A percentile compares a stretch with the other conserved stretches of the same genome.
phyloP scores from a whole-genome alignment of 2,113 vertebrate species.

The Vulpes lagopus region DNA sequence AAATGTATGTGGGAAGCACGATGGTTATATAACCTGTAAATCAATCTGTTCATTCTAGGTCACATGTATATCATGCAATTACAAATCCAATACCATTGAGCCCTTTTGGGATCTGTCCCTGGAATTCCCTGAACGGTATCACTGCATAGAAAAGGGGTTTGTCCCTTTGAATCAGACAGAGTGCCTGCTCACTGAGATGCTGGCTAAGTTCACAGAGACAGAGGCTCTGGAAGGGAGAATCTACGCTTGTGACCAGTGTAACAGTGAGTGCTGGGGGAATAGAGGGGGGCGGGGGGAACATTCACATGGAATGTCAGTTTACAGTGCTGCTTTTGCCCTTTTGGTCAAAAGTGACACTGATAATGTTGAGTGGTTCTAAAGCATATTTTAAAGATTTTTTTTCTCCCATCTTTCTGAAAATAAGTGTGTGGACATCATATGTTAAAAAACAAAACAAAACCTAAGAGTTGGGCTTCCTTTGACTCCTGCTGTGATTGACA shows the following conservation, averaged over 20 bases:
- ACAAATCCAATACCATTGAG: slow-evolving; percentile 98
- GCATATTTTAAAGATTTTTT: slow-evolving; percentile 25
- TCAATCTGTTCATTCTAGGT: slow-evolving; percentile 88
- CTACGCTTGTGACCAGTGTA: slow-evolving; percentile 99
- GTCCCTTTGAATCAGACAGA: slow-evolving; percentile 90
- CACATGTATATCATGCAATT: slow-evolving; percentile 97
- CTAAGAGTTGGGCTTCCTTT: neutral
- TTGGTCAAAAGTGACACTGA: slow-evolving; percentile 30
- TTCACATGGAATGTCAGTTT: neutral
- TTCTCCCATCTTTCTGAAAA: slow-evolving; percentile 22
- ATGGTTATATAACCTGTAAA: slow-evolving; percentile 29
- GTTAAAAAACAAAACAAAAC: neutral
- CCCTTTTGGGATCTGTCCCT: slow-evolving; percentile 99
- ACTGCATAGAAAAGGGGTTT: slow-evolving; percentile 92
- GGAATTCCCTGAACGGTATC: slow-evolving; percentile 98
- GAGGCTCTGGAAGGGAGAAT: slow-evolving; percentile 98
- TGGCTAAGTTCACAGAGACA: slow-evolving; percentile 99
- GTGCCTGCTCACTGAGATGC: slow-evolving; percentile 98
- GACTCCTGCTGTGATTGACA: neutral
- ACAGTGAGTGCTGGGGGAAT: slow-evolving; percentile 91
- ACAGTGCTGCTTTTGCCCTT: slow-evolving; percentile 10
- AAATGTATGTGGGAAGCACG: neutral
- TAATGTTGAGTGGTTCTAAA: slow-evolving; percentile 7
- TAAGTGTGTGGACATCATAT: neutral
- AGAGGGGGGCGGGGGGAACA: too few species aligned